phyloP scores from a whole-genome alignment of 2,113 vertebrate species.

The Rynchops niger region DNA sequence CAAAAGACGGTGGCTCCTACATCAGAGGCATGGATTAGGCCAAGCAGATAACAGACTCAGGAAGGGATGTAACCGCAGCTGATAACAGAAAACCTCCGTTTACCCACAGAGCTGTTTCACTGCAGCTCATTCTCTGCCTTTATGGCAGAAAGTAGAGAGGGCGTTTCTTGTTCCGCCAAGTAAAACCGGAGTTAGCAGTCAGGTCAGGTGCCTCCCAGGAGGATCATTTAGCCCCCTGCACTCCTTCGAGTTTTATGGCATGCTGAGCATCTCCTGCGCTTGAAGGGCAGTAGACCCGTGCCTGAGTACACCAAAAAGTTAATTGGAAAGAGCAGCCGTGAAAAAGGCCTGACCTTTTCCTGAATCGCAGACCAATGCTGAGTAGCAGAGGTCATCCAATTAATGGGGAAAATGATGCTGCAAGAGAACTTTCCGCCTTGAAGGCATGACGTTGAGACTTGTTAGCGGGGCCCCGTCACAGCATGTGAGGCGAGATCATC shows the following conservation, averaged over 20 bases:
- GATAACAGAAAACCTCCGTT: not conserved
- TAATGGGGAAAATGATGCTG: not conserved
- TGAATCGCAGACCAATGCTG: not conserved
- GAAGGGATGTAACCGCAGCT: not conserved
- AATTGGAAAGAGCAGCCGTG: constrained; percentile 29
- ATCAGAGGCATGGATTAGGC: not conserved
- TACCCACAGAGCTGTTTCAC: not conserved
- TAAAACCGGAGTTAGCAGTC: constrained; percentile 20
- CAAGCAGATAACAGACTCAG: not conserved
- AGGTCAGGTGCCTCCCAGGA: constrained; percentile 8
- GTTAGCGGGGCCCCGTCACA: fast-evolving
- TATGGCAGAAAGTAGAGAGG: not conserved
- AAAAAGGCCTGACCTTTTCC: constrained; percentile 49
- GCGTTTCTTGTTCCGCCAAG: not conserved
- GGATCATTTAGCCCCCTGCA: not conserved
- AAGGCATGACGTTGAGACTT: not conserved
- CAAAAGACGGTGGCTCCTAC: not conserved
- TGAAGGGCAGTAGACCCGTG: constrained; percentile 24
- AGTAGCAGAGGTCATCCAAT: constrained; percentile 41
- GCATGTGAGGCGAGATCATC: fast-evolving
- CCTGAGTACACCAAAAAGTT: constrained; percentile 32
- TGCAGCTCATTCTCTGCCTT: not conserved
- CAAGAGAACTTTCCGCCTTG: not conserved
- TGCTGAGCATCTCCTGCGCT: not conserved
- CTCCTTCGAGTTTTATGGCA: not conserved